phyloP scores from a whole-genome alignment of 2,888 invertebrate genomes.

The Scotopteryx bipunctaria region DNA sequence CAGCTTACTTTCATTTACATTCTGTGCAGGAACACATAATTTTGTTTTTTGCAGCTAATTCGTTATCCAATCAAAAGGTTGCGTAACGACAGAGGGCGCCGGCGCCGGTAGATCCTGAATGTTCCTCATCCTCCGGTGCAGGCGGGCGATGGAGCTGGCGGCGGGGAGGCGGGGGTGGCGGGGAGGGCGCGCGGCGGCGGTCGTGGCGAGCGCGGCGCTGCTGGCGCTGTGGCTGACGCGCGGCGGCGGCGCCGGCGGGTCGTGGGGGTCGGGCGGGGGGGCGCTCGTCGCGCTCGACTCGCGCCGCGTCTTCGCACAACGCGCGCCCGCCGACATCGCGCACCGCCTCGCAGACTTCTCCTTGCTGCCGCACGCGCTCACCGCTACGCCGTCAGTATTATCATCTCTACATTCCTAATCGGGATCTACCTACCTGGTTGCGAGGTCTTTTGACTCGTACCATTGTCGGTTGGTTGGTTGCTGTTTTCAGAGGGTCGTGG shows the following conservation, averaged over 20 bases:
- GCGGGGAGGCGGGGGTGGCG: neutral
- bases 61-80: neutral
- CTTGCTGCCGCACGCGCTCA: constrained; percentile 46
- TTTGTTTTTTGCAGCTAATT: too few species aligned
- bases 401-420: neutral
- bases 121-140: neutral
- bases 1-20: too few species aligned
- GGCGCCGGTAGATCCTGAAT: too few species aligned
- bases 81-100: too few species aligned
- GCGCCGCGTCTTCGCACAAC: constrained; percentile 34
- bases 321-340: constrained; percentile 42
- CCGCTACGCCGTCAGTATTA: constrained; percentile 17
- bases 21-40: too few species aligned
- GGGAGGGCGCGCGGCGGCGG: neutral
- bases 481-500: constrained; percentile 48
- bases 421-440: neutral
- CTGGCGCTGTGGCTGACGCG: constrained; percentile 9
- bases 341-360: constrained; percentile 61
- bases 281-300: constrained; percentile 29
- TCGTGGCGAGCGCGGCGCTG: constrained; percentile 4
- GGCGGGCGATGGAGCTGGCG: neutral
- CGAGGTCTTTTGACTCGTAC: too few species aligned
- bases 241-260: neutral
- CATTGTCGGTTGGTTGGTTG: too few species aligned
- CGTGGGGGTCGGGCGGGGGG: constrained; percentile 13